Evolutionary conservation across 2,113 vertebrate genomes (phyloP), one percentile per base, ranked within the genome.

Genomic region (Reinhardtius hippoglossoides): DNA sequence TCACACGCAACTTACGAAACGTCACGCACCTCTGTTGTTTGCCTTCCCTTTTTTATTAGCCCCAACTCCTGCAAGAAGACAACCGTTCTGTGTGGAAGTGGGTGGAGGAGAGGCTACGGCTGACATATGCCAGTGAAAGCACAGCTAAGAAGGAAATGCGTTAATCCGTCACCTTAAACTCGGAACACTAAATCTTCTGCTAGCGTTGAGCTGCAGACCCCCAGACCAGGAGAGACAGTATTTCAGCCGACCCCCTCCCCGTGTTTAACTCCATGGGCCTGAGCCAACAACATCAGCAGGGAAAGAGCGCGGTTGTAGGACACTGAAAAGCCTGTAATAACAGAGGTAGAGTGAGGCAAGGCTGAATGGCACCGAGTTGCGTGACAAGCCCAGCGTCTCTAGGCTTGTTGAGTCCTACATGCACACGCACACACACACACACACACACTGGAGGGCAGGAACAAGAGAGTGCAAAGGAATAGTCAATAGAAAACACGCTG

Each of bases 381-480:
- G 85, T 96, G 95, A 95, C 94, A 95, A 93, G 92, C 92, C 89
- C 93, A 92, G 90, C 82, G 82, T 95, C 94, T 94, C 91, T 86
- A 89, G 92, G 83, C 84, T 92, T 92, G 86, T 89, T 80, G 81
- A 93, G 93, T 90, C 94, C 94, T 94, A 91, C 92, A 87, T 89
- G 74, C 76, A 90, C 48, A 50, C 61, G 10, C 63, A 61, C 71
- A 76, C 88, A 89, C 88, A 61, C 71, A 76, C 37, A 66, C 50
- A 76, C 86, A 84, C 88, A 89, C 88, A 92, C 87, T 93, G 72
- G 86, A 94, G 88, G 93, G 90, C 92, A 94, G 78, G 90, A 90
- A 93, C 90, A 75, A 92, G 91, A 94, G 94, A 94, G 87, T 78
- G 78, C 82, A 92, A 80, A 83, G 75, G 60, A 67, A 92, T 81